Base-by-base conservation (phyloP, 92 coral and sea anemone genomes). In the Porites divaricata region DNA sequence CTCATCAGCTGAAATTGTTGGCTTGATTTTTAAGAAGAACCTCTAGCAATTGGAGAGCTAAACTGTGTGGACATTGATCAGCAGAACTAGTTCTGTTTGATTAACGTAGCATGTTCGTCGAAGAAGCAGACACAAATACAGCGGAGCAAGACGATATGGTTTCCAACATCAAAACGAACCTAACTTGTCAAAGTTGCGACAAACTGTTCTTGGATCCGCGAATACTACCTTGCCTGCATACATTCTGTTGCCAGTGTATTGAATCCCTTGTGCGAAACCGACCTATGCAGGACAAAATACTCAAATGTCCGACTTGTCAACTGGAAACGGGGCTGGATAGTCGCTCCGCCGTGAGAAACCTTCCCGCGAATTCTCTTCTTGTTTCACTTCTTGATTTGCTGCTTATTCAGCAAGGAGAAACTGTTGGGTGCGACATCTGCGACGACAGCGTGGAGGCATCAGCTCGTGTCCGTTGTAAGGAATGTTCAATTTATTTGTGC, bases 191-290 rank as follows among this genome's bases (percentile, higher is more conserved):
- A 24, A 63, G 79, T 2, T 91, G 94, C 71, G 8, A 26, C n/a
- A 80, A 67, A 7, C 19, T 88, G 6, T 88, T 84, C 51, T 52
- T 78, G 26, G 94, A 91, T 65, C 91, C 94, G 35, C 72, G 92
- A 57, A 83, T 91, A 35, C 85, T 91, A 7, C 92, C 94, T 10
- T 91, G 94, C 52, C 78, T 91, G 16, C 94, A 91, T 54, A 72
- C 94, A 16, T 91, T 87, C 51, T 91, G 94, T 48, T 80, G 89
- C 45, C 87, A 78, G 22, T 91, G 94, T 63, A 72, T 91, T 14
- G 94, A 88, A 54, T 69, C 72, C 1, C 21, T 91, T 54, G 72
- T 91, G 8, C 85, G 92, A 22, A 68, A 78, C 59, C 83, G 83
- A 53, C 80, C 88, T n/a, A 25, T 80, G 17, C 54, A 56, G 75